Evolutionary conservation across 2,113 vertebrate species (phyloP), one percentile per base, ranked within the genome.

Genomic region (Aegypius monachus): DNA sequence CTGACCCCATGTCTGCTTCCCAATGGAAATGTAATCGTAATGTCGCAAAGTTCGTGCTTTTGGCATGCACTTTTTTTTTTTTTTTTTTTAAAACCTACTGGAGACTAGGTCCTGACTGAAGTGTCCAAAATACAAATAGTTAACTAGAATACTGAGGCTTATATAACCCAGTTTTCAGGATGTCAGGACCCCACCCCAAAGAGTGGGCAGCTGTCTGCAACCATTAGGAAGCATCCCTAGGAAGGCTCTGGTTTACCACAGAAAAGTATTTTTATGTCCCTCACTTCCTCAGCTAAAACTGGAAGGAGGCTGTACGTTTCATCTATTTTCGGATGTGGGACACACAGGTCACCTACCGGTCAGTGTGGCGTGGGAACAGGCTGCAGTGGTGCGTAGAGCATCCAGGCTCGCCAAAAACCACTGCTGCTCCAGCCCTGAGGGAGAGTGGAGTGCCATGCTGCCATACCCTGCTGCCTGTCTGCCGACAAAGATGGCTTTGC

Each of bases 391-490:
- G 31, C 5, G 1, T 47, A 74, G 63, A 86, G 59, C 50, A 61
- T 67, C 43, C 70, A 59, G 13, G 34, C 68, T 87, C 21, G 15
- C 38, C 4, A 1, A 25, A 42, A 80, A 25, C 0, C 6, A 1
- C 23, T n/a, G n/a, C 61, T 52, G 18, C 38, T 86, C 23, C 48
- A 7, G 13, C 47, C 52, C 16, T 14, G 32, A 68, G 61, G 52
- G 45, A 31, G 8, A 18, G 8, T 1, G 7, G 32, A 22, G 11
- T 18, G 36, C n/a, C 32, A n/a, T 50, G 61, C 55, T 80, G 47
- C 47, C 47, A 2, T 26, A 23, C 1, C 7, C 7, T 0, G 0
- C 48, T 47, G 38, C 29, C 21, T 10, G 14, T 25, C 52, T 56
- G 31, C 42, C 1, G 0, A 29, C 40, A 42, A 11, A 29, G 32